Evolutionary conservation across 2,797 vertebrate genomes (phyloP).

Genomic region (Ispidina lecontei): DNA sequence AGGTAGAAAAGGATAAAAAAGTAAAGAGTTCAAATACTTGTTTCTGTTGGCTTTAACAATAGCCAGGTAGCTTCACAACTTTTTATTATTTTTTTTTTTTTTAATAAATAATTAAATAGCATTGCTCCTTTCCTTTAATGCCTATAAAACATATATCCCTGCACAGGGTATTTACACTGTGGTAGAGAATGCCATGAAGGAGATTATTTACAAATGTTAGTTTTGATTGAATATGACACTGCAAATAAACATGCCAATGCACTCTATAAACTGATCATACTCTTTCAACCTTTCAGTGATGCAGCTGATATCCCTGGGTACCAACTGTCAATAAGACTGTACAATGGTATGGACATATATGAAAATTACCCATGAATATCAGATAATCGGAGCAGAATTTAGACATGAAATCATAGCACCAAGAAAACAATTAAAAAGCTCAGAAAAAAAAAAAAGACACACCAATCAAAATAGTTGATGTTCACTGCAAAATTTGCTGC

Average conservation of each 20-base stretch:
- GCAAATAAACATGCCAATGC: conserved; percentile 63
- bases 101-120: neutral
- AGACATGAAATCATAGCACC: neutral
- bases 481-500: neutral
- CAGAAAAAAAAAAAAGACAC: neutral
- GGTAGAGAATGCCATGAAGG: conserved; percentile 27
- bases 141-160: neutral
- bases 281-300: neutral
- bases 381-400: neutral
- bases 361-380: neutral
- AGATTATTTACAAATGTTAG: conserved; percentile 53
- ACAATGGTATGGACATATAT: neutral
- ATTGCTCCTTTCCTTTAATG: neutral
- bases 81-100: too few species aligned
- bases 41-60: conserved; percentile 7
- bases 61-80: neutral
- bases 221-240: conserved; percentile 65
- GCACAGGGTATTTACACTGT: conserved; percentile 32
- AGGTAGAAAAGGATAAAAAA: conserved; percentile 1
- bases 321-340: neutral
- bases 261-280: neutral
- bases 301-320: neutral
- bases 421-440: neutral
- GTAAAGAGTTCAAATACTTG: neutral
- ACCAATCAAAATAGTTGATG: neutral